Evolutionary conservation across 1,140 invertebrate species (phyloP), one percentile per base, ranked within the genome.

Genomic region (Linepithema humile): DNA sequence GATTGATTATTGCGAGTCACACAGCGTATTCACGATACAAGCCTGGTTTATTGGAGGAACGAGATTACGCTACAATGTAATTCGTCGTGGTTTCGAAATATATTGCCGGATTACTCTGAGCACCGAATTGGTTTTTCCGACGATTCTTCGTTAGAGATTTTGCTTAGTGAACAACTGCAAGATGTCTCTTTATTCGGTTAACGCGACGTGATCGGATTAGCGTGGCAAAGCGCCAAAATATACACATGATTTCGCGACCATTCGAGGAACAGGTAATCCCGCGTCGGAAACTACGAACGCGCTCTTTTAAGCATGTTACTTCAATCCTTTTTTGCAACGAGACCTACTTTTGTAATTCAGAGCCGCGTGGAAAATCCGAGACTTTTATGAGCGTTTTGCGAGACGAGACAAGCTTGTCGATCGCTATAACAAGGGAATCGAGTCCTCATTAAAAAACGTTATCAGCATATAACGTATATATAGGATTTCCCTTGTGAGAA

Each of bases 401-500:
- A 40, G 2, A 64, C 7, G 20, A 26, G 32, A 69, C n/a, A 23
- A 38, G 17, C 2, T 50, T 20, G 29, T 55, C 35, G n/a, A 53
- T 83, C 12, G 45, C 12, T 40, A 32, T 64, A 70, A 26, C n/a
- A 9, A 82, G 53, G 32, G 50, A 26, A 7, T 32, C 23, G 40
- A 38, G 10, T 15, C 2, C 72, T 64, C 23, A 43, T 80, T 80
- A 70, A 35, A 62, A 60, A 23, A 15, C 3, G 2, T 69, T 32
- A 78, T 67, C 48, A 20, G 38, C 12, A 67, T 35, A 40, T 29
- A 65, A 26, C 20, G 15, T 20, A 67, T 48, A 69, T 75, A 75
- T 45, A 55, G 55, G 59, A 86, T 84, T 53, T 70, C 74, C 48
- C 48, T 43, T 38, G 64, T 55, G 83, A 72, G 86, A 82, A 87